These are phyloP conservation scores for Gobio occitaniae DNA, from an alignment of 2,797 vertebrate species.

Conservation along the genomic window DNA sequence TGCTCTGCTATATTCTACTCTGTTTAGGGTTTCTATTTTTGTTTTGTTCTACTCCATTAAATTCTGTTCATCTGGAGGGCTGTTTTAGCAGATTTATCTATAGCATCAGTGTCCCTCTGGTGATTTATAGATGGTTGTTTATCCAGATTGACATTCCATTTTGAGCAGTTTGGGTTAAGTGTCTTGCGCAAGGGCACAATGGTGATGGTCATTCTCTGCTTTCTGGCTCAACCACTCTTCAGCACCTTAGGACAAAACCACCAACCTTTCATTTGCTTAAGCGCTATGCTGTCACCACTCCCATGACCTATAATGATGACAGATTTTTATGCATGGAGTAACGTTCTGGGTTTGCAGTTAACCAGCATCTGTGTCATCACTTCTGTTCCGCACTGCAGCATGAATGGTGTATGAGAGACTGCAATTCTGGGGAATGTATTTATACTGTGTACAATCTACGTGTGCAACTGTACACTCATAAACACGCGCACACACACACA, in stretches of 20 bases:
- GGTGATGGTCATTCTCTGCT: conserved; percentile 17
- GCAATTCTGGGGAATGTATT: conserved; percentile 21
- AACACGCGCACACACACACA: not conserved
- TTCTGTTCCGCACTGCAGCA: conserved; percentile 34
- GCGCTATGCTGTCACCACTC: conserved; percentile 14
- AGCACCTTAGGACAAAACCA: not conserved
- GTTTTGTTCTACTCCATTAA: not conserved
- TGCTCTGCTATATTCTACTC: not conserved
- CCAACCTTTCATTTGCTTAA: conserved; percentile 13
- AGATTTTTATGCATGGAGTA: conserved; percentile 10
- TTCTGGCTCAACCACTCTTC: not conserved
- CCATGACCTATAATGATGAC: conserved; percentile 13
- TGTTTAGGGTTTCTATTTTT: not conserved
- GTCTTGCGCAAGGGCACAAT: conserved; percentile 29
- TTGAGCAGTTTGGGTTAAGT: conserved; percentile 36
- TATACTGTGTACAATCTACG: not conserved
- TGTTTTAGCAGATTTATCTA: conserved; percentile 1
- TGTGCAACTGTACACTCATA: not conserved
- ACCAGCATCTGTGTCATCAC: conserved; percentile 44
- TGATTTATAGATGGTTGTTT: conserved; percentile 30
- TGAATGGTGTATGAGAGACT: conserved; percentile 25
- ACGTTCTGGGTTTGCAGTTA: conserved; percentile 28
- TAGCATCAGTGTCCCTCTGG: not conserved
- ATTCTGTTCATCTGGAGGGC: not conserved
- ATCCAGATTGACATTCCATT: conserved; percentile 40